A percentile compares a stretch with the other conserved stretches of the same genome.
Conservation (phyloP, 1,140 invertebrate genomes). For the Neoseiulus cucumeris region DNA sequence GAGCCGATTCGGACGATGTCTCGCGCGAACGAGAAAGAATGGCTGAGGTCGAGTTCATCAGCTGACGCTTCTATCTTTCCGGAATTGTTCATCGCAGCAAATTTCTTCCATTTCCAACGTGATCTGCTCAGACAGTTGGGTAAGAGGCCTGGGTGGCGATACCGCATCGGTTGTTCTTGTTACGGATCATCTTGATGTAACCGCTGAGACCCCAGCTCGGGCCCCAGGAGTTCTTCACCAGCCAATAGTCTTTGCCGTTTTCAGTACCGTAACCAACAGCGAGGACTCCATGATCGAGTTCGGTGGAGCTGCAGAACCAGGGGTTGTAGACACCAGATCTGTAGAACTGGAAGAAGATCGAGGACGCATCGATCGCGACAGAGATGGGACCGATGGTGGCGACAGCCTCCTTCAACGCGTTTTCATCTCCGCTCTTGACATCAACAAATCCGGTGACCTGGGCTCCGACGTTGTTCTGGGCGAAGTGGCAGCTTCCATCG, state of each 20-base stretch:
- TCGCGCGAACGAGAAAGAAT: too few relatives aligned
- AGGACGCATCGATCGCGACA: conserved; percentile 32
- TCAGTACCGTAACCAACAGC: conserved; percentile 28
- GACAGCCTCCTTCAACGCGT: conserved; percentile 25
- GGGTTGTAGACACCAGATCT: not conserved
- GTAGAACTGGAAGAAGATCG: conserved; percentile 24
- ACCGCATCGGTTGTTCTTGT: conserved; percentile 68
- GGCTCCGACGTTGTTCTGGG: conserved; percentile 12
- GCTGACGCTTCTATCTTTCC: too few relatives aligned
- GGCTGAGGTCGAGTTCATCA: too few relatives aligned
- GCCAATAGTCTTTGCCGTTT: conserved; percentile 47
- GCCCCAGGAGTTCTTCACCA: conserved; percentile 81
- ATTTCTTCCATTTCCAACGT: too few relatives aligned
- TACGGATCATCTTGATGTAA: conserved; percentile 40
- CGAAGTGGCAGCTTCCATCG: not conserved
- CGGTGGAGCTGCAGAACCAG: conserved; percentile 1
- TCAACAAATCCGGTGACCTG: conserved; percentile 31
- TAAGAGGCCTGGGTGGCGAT: conserved; percentile 50
- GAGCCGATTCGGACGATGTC: too few relatives aligned
- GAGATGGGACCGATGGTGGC: conserved; percentile 29
- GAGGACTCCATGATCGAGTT: conserved; percentile 19
- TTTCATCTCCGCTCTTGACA: conserved; percentile 27
- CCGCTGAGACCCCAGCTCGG: conserved; percentile 28
- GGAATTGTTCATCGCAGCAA: too few relatives aligned
- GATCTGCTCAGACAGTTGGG: conserved; percentile 25